Percentiles rank a stretch among this genome's conserved stretches.
Conservation (phyloP, 2,888 invertebrate genomes). For the Cynaeus angustus region DNA sequence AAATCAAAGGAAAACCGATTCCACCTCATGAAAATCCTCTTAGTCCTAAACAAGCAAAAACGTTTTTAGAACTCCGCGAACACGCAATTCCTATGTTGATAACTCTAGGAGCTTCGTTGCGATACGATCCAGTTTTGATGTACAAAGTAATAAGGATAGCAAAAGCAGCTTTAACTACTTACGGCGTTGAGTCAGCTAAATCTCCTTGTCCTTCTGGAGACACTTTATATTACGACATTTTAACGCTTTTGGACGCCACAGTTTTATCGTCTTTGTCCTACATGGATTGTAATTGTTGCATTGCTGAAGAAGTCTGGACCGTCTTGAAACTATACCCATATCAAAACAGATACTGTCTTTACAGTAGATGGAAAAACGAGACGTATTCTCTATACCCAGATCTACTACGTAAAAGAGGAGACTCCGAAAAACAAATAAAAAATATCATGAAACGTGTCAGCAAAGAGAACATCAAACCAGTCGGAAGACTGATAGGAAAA, state of each 20-base stretch:
- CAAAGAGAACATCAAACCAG: constrained; percentile 98
- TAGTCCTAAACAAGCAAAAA: constrained; percentile 80
- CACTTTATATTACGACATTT: constrained; percentile 85
- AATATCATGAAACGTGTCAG: constrained; percentile 98
- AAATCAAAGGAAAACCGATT: constrained; percentile 78
- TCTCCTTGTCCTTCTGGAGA: constrained; percentile 67
- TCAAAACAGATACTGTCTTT: constrained; percentile 88
- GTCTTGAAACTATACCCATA: constrained; percentile 91
- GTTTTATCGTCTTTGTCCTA: constrained; percentile 93
- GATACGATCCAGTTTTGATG: constrained; percentile 91
- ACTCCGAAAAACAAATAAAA: constrained; percentile 92
- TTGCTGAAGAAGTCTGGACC: constrained; percentile 97
- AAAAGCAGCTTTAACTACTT: constrained; percentile 66
- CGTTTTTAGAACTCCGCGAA: constrained; percentile 82
- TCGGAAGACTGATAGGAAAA: constrained; percentile 97
- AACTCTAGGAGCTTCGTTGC: constrained; percentile 90
- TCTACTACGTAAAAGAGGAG: constrained; percentile 87
- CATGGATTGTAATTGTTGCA: constrained; percentile 95
- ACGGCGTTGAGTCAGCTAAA: constrained; percentile 64
- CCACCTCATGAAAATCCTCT: constrained; percentile 73
- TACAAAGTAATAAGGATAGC: constrained; percentile 84
- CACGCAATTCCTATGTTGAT: constrained; percentile 89
- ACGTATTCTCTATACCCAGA: constrained; percentile 87
- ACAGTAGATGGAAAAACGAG: constrained; percentile 97
- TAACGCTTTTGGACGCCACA: constrained; percentile 90